Percentiles rank a stretch among this genome's conserved stretches.
Conservation (phyloP, 2,888 invertebrate species). For the Himalopsyche kuldschensis region DNA sequence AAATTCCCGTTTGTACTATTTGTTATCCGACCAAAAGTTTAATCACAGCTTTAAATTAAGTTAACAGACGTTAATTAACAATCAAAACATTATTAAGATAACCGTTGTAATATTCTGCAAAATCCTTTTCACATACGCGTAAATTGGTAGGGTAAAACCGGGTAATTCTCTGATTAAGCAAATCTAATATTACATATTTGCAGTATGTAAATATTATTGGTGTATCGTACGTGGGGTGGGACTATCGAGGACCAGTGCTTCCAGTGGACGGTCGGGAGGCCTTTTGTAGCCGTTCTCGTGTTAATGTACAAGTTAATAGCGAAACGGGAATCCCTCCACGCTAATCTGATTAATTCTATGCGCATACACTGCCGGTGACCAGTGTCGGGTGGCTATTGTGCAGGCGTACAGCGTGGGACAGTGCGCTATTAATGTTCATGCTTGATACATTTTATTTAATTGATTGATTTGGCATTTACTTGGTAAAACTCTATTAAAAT, state of each 20-base stretch:
- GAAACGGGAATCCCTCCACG: neutral
- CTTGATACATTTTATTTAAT: no score
- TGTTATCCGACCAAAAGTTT: no score
- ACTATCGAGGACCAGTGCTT: neutral
- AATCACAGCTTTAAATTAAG: no score
- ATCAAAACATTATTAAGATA: no score
- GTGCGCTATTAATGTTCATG: no score
- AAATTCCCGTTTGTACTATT: no score
- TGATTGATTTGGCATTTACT: no score
- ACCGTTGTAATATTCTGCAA: neutral
- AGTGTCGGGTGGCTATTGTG: neutral
- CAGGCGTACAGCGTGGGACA: no score
- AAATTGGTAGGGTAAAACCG: neutral
- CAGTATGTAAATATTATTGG: neutral
- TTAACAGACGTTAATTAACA: no score
- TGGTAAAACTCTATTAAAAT: no score
- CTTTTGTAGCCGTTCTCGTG: neutral
- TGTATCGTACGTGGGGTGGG: neutral
- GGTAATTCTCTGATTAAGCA: neutral
- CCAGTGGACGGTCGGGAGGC: neutral
- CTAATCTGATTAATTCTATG: constrained; percentile 13
- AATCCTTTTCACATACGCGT: neutral
- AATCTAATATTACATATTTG: neutral
- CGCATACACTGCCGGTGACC: neutral
- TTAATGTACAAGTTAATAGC: constrained; percentile 21